Conservation (phyloP, 2,888 invertebrate genomes). For the Hemistola chrysoprasaria region DNA sequence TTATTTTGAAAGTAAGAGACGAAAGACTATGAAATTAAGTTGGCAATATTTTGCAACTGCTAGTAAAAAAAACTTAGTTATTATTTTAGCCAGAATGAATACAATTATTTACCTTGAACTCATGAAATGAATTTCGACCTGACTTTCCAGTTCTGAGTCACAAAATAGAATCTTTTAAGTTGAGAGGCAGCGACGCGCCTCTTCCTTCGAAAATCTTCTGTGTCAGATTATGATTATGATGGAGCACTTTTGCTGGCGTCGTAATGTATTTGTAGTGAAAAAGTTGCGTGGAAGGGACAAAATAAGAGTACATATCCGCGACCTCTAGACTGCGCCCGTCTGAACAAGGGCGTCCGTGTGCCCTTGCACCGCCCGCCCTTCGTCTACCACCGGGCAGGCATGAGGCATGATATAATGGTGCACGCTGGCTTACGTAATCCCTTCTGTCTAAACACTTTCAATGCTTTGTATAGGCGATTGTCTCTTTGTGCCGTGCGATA, state of each 20-base stretch:
- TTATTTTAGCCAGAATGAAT: too few species aligned
- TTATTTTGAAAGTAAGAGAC: too few species aligned
- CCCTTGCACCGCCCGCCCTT: conserved; percentile 71
- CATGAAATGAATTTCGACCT: too few species aligned
- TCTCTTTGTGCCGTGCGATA: background rate
- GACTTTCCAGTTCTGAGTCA: too few species aligned
- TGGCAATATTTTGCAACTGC: too few species aligned
- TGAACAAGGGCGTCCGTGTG: conserved; percentile 61
- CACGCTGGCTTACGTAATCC: conserved; percentile 14
- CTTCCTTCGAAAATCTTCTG: conserved; percentile 10
- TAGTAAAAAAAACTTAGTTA: too few species aligned
- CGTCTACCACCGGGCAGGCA: conserved; percentile 27
- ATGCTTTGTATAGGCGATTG: conserved; percentile 1
- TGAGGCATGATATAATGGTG: conserved; percentile 25
- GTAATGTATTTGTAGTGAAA: conserved; percentile 26
- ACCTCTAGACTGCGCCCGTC: conserved; percentile 73
- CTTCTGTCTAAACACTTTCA: conserved; percentile 9
- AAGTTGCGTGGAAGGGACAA: conserved; percentile 47
- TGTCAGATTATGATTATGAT: conserved; percentile 22
- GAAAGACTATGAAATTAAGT: too few species aligned
- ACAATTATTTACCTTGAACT: too few species aligned
- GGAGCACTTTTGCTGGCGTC: conserved; percentile 25
- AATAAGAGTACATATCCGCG: conserved; percentile 65
- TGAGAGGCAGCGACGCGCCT: too few species aligned
- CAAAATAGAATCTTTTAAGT: too few species aligned